Conservation (phyloP, 2,113 vertebrate species). For the Pardalotus punctatus region DNA sequence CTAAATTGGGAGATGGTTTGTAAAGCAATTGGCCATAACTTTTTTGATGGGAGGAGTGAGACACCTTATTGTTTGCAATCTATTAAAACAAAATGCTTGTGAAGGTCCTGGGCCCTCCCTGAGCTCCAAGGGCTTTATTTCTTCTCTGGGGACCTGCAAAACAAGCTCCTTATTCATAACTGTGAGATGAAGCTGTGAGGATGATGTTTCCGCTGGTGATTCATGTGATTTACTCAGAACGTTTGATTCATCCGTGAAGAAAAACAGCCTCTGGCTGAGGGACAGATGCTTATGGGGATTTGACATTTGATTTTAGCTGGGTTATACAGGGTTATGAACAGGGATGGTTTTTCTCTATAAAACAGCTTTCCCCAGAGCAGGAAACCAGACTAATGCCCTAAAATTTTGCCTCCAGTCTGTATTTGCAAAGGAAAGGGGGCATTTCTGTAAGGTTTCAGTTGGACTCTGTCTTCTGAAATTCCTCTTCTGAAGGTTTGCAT, state of each 20-base stretch:
- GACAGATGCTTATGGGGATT: conserved; percentile 3
- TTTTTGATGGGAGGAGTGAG: neutral
- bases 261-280: conserved; percentile 46
- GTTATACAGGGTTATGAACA: neutral
- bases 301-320: conserved; percentile 27
- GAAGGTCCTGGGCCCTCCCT: neutral
- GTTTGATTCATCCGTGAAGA: conserved; percentile 25
- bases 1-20: neutral
- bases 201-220: conserved; percentile 57
- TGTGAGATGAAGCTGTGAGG: conserved; percentile 43
- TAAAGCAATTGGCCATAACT: neutral
- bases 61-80: neutral
- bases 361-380: neutral
- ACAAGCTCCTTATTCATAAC: conserved; percentile 58
- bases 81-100: neutral
- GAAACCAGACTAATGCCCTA: neutral
- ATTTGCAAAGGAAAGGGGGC: neutral
- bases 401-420: neutral
- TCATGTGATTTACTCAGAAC: conserved; percentile 51
- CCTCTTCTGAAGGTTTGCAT: neutral
- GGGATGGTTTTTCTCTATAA: neutral
- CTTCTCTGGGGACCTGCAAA: conserved; percentile 16
- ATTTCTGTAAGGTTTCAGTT: neutral
- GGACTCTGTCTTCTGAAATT: neutral
- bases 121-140: neutral